Evolutionary conservation across 30 jellyfish, hydroid and myxozoan species (phyloP), one percentile per base, ranked within the genome.

Genomic region (Chrysaora quinquecirrha): DNA sequence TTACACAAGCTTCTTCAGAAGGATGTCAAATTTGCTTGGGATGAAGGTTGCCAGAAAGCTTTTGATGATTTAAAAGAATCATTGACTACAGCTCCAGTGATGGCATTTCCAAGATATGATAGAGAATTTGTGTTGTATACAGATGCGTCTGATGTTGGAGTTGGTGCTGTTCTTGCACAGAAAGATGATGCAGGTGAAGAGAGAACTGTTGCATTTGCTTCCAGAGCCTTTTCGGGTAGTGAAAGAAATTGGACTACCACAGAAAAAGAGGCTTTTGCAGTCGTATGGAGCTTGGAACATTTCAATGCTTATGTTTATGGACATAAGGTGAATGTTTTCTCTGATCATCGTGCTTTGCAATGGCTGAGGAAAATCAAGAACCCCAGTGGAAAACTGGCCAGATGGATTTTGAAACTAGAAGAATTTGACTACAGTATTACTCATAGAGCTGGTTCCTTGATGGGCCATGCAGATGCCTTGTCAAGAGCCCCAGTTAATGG

Each of bases 231-330:
- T n/a, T n/a, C n/a, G n/a, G n/a, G 11, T 12, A 30, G 30, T 22
- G 73, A 60, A 60, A 23, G 73, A 9, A 60, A 60, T 60, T 60
- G 24, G 30, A 60, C 30, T 22, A 30, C 73, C 27, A 60, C 73
- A 60, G 73, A 60, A n/a, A 12, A n/a, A 47, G 73, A 60, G 27
- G 73, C 73, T 22, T 30, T 60, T 22, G 73, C 73, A 14, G 73
- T 22, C 24, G 73, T 22, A 9, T 23, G 24, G 24, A 30, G 73
- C 25, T 9, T 60, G 12, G 30, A 67, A 29, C 67, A 29, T 14
- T 23, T 67, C n/a, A n/a, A n/a, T n/a, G n/a, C n/a, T n/a, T n/a
- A n/a, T n/a, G n/a, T n/a, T n/a, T n/a, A n/a, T n/a, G n/a, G n/a
- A n/a, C n/a, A n/a, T n/a, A n/a, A n/a, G n/a, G n/a, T n/a, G n/a